A percentile compares a stretch with the other conserved stretches of the same genome.
Evolutionary conservation across 1,140 invertebrate species (phyloP).

Genomic region (Diuraphis noxia): DNA sequence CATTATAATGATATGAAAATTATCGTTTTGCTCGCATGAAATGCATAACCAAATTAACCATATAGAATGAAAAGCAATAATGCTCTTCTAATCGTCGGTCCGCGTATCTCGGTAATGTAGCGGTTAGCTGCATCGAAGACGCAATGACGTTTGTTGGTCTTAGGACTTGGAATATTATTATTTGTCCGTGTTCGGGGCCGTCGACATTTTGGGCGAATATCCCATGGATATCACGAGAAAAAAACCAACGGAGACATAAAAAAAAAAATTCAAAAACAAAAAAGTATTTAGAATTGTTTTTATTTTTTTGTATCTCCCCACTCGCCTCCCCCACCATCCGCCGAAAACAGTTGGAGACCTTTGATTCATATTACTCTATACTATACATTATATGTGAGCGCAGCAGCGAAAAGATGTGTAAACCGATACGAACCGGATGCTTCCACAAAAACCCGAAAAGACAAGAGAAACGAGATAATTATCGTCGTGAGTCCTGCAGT

Average conservation of each 20-base stretch:
- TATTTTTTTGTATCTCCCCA: background rate
- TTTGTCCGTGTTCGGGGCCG: background rate
- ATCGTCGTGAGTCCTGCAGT: slow-evolving; percentile 32
- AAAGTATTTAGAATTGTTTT: background rate
- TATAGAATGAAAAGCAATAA: background rate
- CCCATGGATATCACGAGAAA: slow-evolving; percentile 8
- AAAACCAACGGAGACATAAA: background rate
- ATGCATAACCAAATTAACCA: too few species aligned
- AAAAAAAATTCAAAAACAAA: background rate
- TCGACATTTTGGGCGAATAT: slow-evolving; percentile 3
- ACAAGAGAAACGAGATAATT: slow-evolving; percentile 54
- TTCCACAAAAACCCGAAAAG: slow-evolving; percentile 29
- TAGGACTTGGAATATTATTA: background rate
- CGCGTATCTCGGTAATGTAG: background rate
- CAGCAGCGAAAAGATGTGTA: slow-evolving; percentile 44
- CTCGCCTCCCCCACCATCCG: background rate
- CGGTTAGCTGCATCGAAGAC: background rate
- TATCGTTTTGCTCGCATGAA: background rate
- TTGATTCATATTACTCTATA: slow-evolving; percentile 22
- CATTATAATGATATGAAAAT: background rate
- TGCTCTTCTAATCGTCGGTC: background rate
- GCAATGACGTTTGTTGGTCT: background rate
- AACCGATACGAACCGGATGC: slow-evolving; percentile 53
- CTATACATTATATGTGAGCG: background rate
- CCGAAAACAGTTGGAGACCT: slow-evolving; percentile 43